Evolutionary conservation across 2,113 vertebrate genomes (phyloP).

Genomic region (Lophochroa leadbeateri): DNA sequence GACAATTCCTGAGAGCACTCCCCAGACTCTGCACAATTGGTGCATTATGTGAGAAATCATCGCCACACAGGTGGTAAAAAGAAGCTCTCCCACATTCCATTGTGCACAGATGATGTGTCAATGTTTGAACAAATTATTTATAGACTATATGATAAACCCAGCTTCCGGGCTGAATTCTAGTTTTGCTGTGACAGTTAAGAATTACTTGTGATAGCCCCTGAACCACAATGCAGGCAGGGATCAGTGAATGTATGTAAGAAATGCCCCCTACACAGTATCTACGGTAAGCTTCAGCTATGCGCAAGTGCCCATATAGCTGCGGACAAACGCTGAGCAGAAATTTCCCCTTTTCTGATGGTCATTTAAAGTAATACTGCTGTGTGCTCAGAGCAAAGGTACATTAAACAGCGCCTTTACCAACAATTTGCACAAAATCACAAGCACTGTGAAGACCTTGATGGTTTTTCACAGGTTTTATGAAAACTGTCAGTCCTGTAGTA

Average conservation of each 20-base stretch:
- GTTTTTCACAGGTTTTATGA: not conserved
- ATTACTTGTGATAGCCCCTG: not conserved
- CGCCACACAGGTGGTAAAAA: not conserved
- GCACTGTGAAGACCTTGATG: not conserved
- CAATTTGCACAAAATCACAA: not conserved
- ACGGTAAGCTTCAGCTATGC: not conserved
- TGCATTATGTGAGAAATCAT: not conserved
- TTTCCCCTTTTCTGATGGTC: not conserved
- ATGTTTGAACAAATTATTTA: slow-evolving; percentile 5
- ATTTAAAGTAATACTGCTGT: not conserved
- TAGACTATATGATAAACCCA: not conserved
- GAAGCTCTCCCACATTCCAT: not conserved
- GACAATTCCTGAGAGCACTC: not conserved
- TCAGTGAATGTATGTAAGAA: not conserved
- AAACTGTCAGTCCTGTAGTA: not conserved
- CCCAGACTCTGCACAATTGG: fast-evolving
- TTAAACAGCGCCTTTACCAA: not conserved
- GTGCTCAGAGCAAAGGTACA: not conserved
- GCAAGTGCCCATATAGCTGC: not conserved
- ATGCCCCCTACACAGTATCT: not conserved
- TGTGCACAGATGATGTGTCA: not conserved
- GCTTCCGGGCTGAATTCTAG: not conserved
- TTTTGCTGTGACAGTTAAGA: not conserved
- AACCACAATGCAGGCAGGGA: not conserved
- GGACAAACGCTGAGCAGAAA: not conserved